A percentile compares a stretch with the other conserved stretches of the same genome.
phyloP scores from a whole-genome alignment of 2,888 invertebrate species.

The Tribolium freemani region DNA sequence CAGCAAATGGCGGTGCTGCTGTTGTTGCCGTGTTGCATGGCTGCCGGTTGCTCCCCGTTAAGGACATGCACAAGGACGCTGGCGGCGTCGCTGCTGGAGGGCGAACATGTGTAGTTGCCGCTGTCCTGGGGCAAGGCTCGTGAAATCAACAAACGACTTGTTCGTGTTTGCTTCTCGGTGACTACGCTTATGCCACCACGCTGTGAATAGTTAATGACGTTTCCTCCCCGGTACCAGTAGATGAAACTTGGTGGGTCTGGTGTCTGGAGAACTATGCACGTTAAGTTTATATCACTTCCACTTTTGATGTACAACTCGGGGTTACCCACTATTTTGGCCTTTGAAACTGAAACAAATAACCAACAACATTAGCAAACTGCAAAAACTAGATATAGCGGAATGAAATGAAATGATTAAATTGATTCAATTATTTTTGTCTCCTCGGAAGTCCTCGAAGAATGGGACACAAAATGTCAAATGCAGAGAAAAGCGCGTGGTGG shows the following conservation, averaged over 20 bases:
- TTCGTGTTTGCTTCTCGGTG: constrained; percentile 87
- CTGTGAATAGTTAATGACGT: constrained; percentile 87
- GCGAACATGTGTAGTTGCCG: constrained; percentile 92
- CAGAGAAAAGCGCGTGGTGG: no score
- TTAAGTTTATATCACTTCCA: constrained; percentile 93
- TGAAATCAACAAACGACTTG: constrained; percentile 86
- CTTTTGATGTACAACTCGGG: constrained; percentile 89
- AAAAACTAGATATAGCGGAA: neutral
- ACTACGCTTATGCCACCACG: constrained; percentile 89
- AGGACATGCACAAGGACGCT: constrained; percentile 73
- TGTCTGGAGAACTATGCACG: constrained; percentile 87
- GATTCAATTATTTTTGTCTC: no score
- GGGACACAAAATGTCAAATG: no score
- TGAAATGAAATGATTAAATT: neutral
- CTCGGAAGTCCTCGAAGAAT: no score
- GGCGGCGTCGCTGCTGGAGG: constrained; percentile 72
- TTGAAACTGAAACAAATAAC: constrained; percentile 78
- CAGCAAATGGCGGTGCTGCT: constrained; percentile 57
- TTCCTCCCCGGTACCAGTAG: constrained; percentile 86
- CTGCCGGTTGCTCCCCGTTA: constrained; percentile 69
- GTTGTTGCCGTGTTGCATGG: constrained; percentile 68
- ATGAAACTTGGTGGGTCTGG: constrained; percentile 86
- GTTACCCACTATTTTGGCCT: constrained; percentile 89
- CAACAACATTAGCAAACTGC: constrained; percentile 24
- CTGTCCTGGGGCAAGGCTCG: constrained; percentile 86